phyloP scores from a whole-genome alignment of 2,113 vertebrate species.

The Brachionichthys hirsutus region DNA sequence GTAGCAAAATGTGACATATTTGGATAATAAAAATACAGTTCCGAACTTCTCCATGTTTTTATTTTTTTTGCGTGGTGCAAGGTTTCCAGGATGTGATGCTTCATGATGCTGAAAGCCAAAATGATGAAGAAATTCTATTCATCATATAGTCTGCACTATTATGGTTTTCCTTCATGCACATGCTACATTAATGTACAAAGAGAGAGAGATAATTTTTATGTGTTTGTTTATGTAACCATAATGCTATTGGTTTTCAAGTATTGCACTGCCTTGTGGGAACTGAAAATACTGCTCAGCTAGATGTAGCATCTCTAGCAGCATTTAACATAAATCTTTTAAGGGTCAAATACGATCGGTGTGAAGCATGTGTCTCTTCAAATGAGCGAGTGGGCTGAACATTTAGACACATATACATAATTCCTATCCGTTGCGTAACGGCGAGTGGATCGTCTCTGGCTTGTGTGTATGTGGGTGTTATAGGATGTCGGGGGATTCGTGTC shows the following conservation, averaged over 20 bases:
- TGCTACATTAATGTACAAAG: neutral
- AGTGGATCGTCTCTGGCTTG: neutral
- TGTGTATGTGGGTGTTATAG: slow-evolving; percentile 12
- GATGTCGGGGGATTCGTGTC: slow-evolving; percentile 4
- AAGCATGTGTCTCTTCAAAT: slow-evolving; percentile 28
- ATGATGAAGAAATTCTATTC: slow-evolving; percentile 33
- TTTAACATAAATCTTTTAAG: slow-evolving; percentile 12
- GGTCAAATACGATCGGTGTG: slow-evolving; percentile 18
- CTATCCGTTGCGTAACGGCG: neutral
- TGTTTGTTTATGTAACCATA: slow-evolving; percentile 2
- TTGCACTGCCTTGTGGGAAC: too few species aligned
- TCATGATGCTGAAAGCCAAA: slow-evolving; percentile 32
- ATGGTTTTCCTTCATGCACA: slow-evolving; percentile 17
- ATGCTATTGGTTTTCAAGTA: neutral
- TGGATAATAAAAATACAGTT: too few species aligned
- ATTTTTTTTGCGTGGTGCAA: neutral
- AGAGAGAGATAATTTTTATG: too few species aligned
- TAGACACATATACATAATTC: slow-evolving; percentile 22
- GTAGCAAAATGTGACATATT: too few species aligned
- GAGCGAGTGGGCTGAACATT: slow-evolving; percentile 19
- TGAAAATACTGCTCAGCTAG: too few species aligned
- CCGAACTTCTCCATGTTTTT: too few species aligned
- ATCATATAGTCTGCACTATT: slow-evolving; percentile 34
- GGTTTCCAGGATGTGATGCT: slow-evolving; percentile 12
- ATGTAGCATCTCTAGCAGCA: neutral